Percentiles rank a stretch among this genome's conserved stretches.
phyloP scores from a whole-genome alignment of 2,113 vertebrate genomes.

The Phalacrocorax carbo region DNA sequence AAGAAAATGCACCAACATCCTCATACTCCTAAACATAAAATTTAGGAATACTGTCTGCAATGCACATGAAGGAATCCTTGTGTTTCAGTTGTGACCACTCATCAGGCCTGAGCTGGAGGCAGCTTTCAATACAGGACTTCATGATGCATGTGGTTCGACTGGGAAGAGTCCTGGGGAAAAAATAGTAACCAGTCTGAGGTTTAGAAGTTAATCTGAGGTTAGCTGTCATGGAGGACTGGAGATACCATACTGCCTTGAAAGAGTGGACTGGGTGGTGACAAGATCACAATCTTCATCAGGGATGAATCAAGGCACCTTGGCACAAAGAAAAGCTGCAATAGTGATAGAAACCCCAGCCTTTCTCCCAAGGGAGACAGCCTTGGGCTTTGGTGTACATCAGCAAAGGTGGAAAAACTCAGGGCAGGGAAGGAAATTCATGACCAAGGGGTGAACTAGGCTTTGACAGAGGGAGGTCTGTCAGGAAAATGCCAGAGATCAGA shows the following conservation, averaged over 20 bases:
- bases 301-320: neutral
- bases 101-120: neutral
- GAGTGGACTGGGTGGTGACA: fast-evolving
- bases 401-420: neutral
- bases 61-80: neutral
- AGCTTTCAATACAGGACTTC: fast-evolving
- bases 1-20: neutral
- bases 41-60: neutral
- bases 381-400: neutral
- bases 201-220: neutral
- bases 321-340: neutral
- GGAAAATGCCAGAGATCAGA: neutral
- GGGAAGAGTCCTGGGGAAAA: neutral
- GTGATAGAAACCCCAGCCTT: neutral
- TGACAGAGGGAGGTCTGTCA: neutral
- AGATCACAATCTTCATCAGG: neutral
- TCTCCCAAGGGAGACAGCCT: neutral
- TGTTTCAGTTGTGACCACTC: neutral
- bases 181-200: neutral
- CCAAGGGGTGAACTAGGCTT: neutral
- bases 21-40: neutral
- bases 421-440: neutral
- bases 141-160: fast-evolving
- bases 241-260: neutral
- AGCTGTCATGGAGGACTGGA: neutral